Evolutionary conservation across 2,113 vertebrate species (phyloP), one percentile per base, ranked within the genome.

Genomic region (Lutjanus erythropterus): DNA sequence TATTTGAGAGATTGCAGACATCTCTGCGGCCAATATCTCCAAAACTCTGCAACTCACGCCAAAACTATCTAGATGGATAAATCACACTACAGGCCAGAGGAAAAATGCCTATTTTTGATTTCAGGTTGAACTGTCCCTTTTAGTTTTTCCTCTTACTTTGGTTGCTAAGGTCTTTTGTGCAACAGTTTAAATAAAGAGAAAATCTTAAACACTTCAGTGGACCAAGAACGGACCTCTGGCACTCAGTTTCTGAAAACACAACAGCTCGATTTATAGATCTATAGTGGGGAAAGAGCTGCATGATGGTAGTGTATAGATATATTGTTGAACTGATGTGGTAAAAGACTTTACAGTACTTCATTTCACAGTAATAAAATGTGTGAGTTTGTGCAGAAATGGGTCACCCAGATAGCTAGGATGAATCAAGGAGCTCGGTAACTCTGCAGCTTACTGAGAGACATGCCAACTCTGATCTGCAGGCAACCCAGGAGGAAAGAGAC

Each of bases 351-450:
- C 67, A 71, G 58, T 42, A 31, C n/a, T 81, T 83, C 21, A 29
- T 62, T 76, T 78, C 78, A 80, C 41, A 55, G 77, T 70, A 64
- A 78, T 78, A 65, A 86, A 84, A 71, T 80, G 49, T 80, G 77
- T 1, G 78, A 69, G 70, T 85, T 72, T 80, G 80, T 55, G 79
- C 83, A 88, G 85, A 95, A 94, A 86, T 94, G 81, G 93, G 93
- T 95, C 92, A 94, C 88, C 88, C 88, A 92, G 72, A 90, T 91
- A 90, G 81, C 75, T 86, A 16, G 5, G 83, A 91, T 84, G 88
- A 89, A 83, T 85, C 77, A 84, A 84, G 86, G 61, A 82, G 85
- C 68, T 89, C 8, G 16, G 78, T 61, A 83, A 71, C 85, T 82
- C 76, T 81, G 83, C 88, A 67, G 76, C 78, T 86, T 74, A 73